Evolutionary conservation across 2,797 vertebrate genomes (phyloP).

Genomic region (Hirundo rustica): DNA sequence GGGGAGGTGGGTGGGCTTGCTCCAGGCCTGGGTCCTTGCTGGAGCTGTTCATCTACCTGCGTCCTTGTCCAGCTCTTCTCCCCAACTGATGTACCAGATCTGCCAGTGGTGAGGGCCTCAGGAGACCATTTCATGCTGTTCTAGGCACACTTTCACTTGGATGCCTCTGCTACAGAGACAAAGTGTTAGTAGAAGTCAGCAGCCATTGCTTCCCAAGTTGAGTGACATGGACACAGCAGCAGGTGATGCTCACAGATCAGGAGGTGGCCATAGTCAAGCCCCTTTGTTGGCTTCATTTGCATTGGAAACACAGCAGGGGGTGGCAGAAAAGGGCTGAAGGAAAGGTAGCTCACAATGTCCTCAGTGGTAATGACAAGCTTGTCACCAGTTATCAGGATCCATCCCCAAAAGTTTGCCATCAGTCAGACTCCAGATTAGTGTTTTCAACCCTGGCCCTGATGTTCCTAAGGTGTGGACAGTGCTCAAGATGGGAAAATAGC

Average conservation of each 20-base stretch:
- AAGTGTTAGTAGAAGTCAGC: background rate
- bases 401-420: background rate
- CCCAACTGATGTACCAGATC: background rate
- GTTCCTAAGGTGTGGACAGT: background rate
- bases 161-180: background rate
- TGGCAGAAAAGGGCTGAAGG: background rate
- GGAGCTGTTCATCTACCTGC: background rate
- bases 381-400: background rate
- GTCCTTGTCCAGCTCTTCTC: background rate
- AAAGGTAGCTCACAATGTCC: rapidly evolving
- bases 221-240: background rate
- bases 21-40: background rate
- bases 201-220: background rate
- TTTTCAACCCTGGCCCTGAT: background rate
- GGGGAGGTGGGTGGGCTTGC: background rate
- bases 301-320: background rate
- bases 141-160: background rate
- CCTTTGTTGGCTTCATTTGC: background rate
- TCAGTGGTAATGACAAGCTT: background rate
- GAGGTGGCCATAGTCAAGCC: background rate
- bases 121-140: background rate
- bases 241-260: background rate
- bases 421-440: background rate
- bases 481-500: background rate
- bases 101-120: background rate